Base-by-base conservation (phyloP, 2,888 invertebrate species). In the Aphodius granarius region DNA sequence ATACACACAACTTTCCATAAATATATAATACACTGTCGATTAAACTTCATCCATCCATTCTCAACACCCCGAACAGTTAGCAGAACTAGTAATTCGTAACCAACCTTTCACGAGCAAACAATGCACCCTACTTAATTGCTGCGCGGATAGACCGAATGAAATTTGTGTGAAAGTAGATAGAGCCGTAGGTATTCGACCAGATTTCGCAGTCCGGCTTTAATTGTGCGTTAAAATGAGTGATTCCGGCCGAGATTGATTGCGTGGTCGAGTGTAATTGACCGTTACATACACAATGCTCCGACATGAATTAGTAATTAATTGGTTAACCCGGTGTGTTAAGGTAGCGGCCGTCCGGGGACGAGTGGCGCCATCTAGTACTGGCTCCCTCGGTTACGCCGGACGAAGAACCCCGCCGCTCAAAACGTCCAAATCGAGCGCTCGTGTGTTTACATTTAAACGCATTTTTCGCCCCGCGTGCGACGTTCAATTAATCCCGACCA, bases 201-300 rank as follows among this genome's bases (percentile, higher is more conserved):
- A 43, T 68, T 68, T 21, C 19, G 20, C 22, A n/a, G 68, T 21
- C n/a, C 68, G 19, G 20, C 6, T 22, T 20, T 68, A 68, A 68
- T 68, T 68, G 68, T 22, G 16, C 68, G 20, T 20, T 68, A 68
- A 68, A 68, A 68, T 68, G 68, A 20, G 68, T 22, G 68, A 68
- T 68, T 68, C 68, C 68, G 21, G n/a, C 22, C 20, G 68, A 68
- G 68, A 68, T 68, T 68, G 68, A 68, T 68, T 68, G 68, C 22
- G 68, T 22, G 68, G 68, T 68, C 68, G 21, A 20, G 22, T 68
- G 68, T 68, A 68, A 68, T 68, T 68, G 68, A 68, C 68, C 68
- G 68, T 68, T 19, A 22, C 68, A 68, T 68, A 68, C 68, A 68
- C 68, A 68, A 68, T 22, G 68, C 22, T 20, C 68, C n/a, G 16